Evolutionary conservation across 2,888 invertebrate genomes (phyloP).

Genomic region (Troides oblongomaculatus): DNA sequence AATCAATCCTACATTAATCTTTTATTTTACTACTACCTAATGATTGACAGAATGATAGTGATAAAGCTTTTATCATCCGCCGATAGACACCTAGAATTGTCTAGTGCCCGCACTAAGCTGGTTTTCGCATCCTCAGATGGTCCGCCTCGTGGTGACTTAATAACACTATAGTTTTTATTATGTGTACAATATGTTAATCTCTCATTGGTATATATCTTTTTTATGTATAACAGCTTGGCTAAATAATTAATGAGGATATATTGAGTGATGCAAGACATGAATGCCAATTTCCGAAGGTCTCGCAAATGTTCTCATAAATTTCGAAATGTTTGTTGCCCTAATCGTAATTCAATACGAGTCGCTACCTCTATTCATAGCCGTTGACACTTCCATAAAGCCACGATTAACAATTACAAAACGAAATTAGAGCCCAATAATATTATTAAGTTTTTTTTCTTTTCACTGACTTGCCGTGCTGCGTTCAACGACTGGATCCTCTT

Average conservation of each 20-base stretch:
- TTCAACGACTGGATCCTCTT: conserved; percentile 51
- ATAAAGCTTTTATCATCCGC: no score
- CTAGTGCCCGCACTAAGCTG: no score
- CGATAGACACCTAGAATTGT: no score
- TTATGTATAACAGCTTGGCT: no score
- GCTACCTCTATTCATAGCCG: conserved; percentile 67
- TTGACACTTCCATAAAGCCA: conserved; percentile 76
- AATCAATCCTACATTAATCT: no score
- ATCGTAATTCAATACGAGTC: conserved; percentile 71
- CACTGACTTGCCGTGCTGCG: conserved; percentile 30
- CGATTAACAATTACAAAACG: conserved; percentile 75
- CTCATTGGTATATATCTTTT: no score
- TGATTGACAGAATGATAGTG: no score
- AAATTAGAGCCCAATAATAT: conserved; percentile 81
- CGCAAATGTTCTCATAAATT: conserved; percentile 3
- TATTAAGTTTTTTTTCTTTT: conserved; percentile 58
- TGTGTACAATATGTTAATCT: no score
- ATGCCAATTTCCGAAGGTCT: neutral
- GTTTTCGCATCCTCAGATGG: no score
- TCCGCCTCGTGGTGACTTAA: no score
- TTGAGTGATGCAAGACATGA: neutral
- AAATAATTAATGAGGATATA: neutral
- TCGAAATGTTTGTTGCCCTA: conserved; percentile 31
- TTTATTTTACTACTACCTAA: no score
- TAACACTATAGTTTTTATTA: no score